These are phyloP conservation scores for Solea solea DNA, from an alignment of 2,113 vertebrate genomes.

Conservation along the genomic window DNA sequence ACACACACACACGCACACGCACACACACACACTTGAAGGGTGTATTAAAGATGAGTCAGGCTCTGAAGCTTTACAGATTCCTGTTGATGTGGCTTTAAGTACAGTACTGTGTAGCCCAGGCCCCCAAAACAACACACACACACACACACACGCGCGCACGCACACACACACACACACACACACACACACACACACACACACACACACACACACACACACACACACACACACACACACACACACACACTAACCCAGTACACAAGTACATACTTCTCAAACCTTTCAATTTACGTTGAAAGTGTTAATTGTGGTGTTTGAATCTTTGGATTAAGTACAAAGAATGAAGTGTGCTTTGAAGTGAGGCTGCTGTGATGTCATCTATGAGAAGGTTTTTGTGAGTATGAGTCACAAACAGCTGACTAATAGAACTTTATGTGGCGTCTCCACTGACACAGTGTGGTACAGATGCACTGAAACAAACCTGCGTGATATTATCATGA, in stretches of 20 bases:
- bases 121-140: background rate
- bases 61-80: conserved; percentile 51
- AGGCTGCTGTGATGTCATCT: background rate
- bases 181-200: too few relatives aligned
- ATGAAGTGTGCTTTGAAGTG: background rate
- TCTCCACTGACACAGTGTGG: too few relatives aligned
- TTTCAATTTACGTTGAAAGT: background rate
- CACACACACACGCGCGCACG: background rate
- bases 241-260: too few relatives aligned
- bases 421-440: background rate
- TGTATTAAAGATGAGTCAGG: conserved; percentile 53
- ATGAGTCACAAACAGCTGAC: too few relatives aligned
- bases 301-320: background rate
- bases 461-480: too few relatives aligned
- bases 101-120: conserved; percentile 9
- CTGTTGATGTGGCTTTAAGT: conserved; percentile 46
- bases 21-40: conserved; percentile 27
- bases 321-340: background rate
- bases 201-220: too few relatives aligned
- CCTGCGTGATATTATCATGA: too few relatives aligned
- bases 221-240: too few relatives aligned
- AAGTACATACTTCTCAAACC: too few relatives aligned
- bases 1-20: too few relatives aligned
- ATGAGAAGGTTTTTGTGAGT: too few relatives aligned
- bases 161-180: too few relatives aligned